These are phyloP conservation scores for Drosophila conformis DNA, from an alignment of 2,888 invertebrate genomes.

Conservation along the genomic window DNA sequence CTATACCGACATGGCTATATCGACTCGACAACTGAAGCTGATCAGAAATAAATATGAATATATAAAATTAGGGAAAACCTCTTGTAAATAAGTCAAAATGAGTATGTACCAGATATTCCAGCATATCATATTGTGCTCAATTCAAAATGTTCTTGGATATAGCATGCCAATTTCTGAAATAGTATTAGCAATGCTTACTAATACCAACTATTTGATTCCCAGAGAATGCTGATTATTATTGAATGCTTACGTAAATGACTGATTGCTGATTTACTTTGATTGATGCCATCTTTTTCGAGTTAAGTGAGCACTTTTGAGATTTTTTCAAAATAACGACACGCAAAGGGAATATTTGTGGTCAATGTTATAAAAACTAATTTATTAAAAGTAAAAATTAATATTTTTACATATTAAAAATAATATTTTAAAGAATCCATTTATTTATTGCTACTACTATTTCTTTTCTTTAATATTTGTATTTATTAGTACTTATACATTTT, in stretches of 20 bases:
- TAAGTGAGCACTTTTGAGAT: neutral
- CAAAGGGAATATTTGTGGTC: neutral
- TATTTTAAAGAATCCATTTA: neutral
- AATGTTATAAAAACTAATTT: neutral
- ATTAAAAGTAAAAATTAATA: neutral
- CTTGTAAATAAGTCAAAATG: neutral
- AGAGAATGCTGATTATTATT: neutral
- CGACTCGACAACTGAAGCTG: neutral
- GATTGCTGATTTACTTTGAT: neutral
- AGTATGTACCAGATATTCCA: neutral
- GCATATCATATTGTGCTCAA: neutral
- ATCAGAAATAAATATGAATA: neutral
- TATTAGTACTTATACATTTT: neutral
- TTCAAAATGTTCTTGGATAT: neutral
- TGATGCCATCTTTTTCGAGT: neutral
- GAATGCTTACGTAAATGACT: too few relatives aligned
- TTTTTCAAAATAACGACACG: neutral
- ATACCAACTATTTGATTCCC: neutral
- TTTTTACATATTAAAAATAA: neutral
- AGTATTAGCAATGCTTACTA: too few relatives aligned
- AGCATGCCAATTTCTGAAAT: too few relatives aligned
- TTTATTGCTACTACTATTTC: too few relatives aligned
- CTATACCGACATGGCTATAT: neutral
- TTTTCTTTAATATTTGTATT: too few relatives aligned
- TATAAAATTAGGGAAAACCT: neutral